phyloP scores from a whole-genome alignment of 2,888 invertebrate genomes.

The Disparrhopalites patrizii region DNA sequence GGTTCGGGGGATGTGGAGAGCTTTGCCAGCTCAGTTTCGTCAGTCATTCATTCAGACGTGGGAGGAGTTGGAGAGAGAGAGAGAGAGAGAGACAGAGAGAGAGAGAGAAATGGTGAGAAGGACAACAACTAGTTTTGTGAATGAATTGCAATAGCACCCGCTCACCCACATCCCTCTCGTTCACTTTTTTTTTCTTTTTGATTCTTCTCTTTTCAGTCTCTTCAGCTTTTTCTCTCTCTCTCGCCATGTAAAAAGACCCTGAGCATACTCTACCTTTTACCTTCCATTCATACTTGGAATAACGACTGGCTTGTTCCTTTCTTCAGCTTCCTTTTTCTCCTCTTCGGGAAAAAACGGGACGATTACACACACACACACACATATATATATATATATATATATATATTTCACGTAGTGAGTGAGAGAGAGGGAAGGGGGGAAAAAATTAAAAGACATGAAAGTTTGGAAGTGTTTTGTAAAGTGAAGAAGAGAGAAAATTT shows the following conservation, averaged over 20 bases:
- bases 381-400: not conserved
- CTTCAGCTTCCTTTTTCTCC: not conserved
- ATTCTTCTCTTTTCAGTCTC: no score
- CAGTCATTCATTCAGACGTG: conserved; percentile 33
- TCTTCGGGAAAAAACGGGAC: not conserved
- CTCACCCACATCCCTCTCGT: conserved; percentile 18
- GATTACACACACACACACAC: not conserved
- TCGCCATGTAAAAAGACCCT: not conserved
- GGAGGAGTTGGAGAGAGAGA: conserved; percentile 50
- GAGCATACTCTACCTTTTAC: conserved; percentile 15
- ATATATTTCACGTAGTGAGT: not conserved
- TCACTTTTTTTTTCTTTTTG: not conserved
- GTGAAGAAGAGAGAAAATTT: no score
- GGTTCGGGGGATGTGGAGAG: conserved; percentile 27
- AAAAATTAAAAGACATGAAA: no score
- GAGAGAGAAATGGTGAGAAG: conserved; percentile 40
- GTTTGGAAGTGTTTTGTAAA: no score
- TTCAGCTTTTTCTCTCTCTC: no score
- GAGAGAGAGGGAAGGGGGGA: not conserved
- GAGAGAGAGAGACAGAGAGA: conserved; percentile 49
- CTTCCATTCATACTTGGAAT: conserved; percentile 20
- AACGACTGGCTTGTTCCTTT: conserved; percentile 6
- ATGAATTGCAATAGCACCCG: conserved; percentile 34
- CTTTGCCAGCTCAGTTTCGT: conserved; percentile 17
- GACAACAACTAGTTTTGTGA: conserved; percentile 43